Evolutionary conservation across 2,888 invertebrate genomes (phyloP).

Genomic region (Euplagia quadripunctaria): DNA sequence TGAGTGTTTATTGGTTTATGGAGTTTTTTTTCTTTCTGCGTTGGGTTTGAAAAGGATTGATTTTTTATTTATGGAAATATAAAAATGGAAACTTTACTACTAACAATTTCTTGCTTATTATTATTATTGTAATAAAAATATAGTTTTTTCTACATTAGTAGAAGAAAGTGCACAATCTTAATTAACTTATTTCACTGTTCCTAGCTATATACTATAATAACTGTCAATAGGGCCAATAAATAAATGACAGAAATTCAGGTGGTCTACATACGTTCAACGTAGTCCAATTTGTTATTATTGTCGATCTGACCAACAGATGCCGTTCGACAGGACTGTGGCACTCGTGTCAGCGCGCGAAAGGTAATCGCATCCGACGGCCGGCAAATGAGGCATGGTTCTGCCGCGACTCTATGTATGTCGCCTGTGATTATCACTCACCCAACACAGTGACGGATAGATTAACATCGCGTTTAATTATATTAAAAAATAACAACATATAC

Average conservation of each 20-base stretch:
- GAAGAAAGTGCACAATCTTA: too few relatives aligned
- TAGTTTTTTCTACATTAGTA: background rate
- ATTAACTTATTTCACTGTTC: too few relatives aligned
- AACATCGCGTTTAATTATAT: conserved; percentile 49
- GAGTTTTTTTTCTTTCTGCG: conserved; percentile 67
- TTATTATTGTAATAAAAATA: conserved; percentile 25
- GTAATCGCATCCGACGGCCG: conserved; percentile 77
- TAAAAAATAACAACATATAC: conserved; percentile 47
- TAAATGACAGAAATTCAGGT: too few relatives aligned
- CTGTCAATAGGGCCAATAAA: too few relatives aligned
- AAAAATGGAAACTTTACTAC: conserved; percentile 44
- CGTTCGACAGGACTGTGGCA: conserved; percentile 41
- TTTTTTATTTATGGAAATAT: conserved; percentile 66
- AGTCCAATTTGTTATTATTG: conserved; percentile 72
- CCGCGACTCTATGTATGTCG: conserved; percentile 78
- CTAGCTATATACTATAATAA: too few relatives aligned
- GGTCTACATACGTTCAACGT: conserved; percentile 56
- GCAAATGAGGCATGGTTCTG: conserved; percentile 82
- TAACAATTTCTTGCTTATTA: conserved; percentile 34
- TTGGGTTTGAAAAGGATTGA: conserved; percentile 69
- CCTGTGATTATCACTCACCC: conserved; percentile 73
- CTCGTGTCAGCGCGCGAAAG: conserved; percentile 74
- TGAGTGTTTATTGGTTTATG: conserved; percentile 80
- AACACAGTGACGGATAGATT: conserved; percentile 70
- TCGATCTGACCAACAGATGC: conserved; percentile 52